These are phyloP conservation scores for Rhegmatorhina hoffmannsi DNA, from an alignment of 2,113 vertebrate genomes.

Conservation along the genomic window DNA sequence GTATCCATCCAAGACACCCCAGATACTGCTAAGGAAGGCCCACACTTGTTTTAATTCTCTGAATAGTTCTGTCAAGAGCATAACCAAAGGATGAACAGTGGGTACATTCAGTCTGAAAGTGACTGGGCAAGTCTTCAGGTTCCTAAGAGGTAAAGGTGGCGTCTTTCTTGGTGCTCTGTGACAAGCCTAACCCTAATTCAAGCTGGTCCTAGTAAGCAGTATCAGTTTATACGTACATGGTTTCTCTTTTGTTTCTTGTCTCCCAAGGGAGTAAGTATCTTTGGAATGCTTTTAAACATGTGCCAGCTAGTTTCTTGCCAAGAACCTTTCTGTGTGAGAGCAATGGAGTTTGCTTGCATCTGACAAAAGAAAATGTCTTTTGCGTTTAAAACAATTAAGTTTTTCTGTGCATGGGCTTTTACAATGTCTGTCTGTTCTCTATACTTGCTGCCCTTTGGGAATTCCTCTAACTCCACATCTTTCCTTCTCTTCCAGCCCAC, in stretches of 20 bases:
- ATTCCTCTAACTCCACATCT: conserved; percentile 26
- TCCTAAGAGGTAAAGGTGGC: neutral
- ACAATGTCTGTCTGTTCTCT: conserved; percentile 41
- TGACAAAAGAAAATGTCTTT: conserved; percentile 24
- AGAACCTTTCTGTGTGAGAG: neutral
- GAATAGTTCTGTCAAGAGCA: neutral
- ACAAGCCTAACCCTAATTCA: neutral
- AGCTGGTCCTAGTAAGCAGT: neutral
- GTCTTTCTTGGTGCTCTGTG: neutral
- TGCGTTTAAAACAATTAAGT: conserved; percentile 28
- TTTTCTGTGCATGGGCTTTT: conserved; percentile 11
- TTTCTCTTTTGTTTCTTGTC: conserved; percentile 8
- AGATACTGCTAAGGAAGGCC: neutral
- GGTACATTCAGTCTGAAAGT: neutral
- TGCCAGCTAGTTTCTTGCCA: conserved; percentile 42
- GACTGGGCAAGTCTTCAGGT: neutral
- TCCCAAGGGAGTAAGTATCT: conserved; percentile 33
- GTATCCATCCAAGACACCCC: neutral
- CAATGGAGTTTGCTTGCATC: neutral
- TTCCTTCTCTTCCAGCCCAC: neutral
- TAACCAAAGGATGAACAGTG: neutral
- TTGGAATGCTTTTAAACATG: conserved; percentile 54
- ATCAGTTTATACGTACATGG: neutral
- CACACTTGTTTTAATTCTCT: neutral
- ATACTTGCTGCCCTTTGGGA: conserved; percentile 7